A percentile compares a stretch with the other conserved stretches of the same genome.
Conservation (phyloP, 2,888 invertebrate species). For the Augochlorella aurata region DNA sequence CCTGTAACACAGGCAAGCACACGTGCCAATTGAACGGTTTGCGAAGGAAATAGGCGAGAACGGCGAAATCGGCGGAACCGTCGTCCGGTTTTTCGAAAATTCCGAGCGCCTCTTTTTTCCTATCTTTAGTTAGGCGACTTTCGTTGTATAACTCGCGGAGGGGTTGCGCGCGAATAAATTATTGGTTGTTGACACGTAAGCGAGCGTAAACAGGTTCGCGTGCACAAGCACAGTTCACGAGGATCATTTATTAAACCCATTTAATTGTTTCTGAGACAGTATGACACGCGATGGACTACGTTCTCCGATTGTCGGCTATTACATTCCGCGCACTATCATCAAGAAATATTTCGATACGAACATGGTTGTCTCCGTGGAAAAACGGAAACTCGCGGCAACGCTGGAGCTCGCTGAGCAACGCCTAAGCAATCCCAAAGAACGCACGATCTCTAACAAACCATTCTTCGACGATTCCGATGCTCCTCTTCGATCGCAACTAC, state of each 20-base stretch:
- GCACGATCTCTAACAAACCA: no score
- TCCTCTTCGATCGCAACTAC: neutral
- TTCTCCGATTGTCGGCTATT: constrained; percentile 4
- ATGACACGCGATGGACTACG: constrained; percentile 18
- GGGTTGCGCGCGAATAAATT: constrained; percentile 32
- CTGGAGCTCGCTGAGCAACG: no score
- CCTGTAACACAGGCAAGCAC: constrained; percentile 72
- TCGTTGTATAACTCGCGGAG: constrained; percentile 7
- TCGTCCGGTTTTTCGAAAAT: neutral
- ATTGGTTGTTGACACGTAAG: constrained; percentile 43
- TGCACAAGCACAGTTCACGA: constrained; percentile 44
- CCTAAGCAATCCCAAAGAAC: no score
- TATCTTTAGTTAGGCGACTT: neutral
- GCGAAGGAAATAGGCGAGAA: no score
- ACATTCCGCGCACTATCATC: constrained; percentile 9
- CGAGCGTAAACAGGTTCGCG: constrained; percentile 64
- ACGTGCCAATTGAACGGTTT: neutral
- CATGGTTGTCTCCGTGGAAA: neutral
- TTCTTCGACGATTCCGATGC: neutral
- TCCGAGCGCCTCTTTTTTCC: neutral
- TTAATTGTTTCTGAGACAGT: constrained; percentile 58
- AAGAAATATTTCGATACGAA: neutral
- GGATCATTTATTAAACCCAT: constrained; percentile 44
- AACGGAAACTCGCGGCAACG: neutral
- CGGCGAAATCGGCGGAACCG: no score